These are phyloP conservation scores for Trachymyrmex septentrionalis DNA, from an alignment of 1,140 invertebrate genomes.

Conservation along the genomic window DNA sequence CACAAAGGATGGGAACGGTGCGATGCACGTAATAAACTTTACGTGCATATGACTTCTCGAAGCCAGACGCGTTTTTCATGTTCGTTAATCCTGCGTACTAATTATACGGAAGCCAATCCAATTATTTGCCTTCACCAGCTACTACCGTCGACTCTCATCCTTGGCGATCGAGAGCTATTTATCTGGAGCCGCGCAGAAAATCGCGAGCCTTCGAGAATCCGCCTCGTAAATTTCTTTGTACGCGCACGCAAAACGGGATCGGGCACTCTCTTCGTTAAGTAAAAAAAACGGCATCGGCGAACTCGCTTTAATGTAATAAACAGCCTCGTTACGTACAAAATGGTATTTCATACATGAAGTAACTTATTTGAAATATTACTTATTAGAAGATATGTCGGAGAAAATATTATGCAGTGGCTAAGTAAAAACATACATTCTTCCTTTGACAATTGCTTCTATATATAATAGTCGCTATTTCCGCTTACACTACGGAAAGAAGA, in stretches of 20 bases:
- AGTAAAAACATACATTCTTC: background rate
- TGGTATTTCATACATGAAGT: background rate
- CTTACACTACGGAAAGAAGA: too few relatives aligned
- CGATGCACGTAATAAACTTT: slow-evolving; percentile 41
- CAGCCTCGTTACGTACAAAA: background rate
- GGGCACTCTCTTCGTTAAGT: background rate
- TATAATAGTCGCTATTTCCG: background rate
- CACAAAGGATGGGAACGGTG: slow-evolving; percentile 27
- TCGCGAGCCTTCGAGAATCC: slow-evolving; percentile 44
- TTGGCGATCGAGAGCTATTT: slow-evolving; percentile 14
- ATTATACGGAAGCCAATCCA: slow-evolving; percentile 61
- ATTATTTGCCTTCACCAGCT: slow-evolving; percentile 49
- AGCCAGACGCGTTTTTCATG: slow-evolving; percentile 44
- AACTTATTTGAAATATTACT: slow-evolving; percentile 10
- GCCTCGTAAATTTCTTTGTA: slow-evolving; percentile 50
- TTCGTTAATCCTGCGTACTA: slow-evolving; percentile 59
- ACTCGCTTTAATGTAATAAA: background rate
- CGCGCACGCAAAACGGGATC: slow-evolving; percentile 13
- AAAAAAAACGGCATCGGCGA: background rate
- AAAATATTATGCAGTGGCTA: background rate
- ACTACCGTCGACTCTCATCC: slow-evolving; percentile 8
- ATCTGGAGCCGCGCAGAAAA: slow-evolving; percentile 25
- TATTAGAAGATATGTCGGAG: background rate
- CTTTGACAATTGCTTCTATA: background rate
- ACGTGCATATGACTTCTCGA: slow-evolving; percentile 33